Conservation (phyloP, 2,797 vertebrate genomes). For the Leptatherina wallacei region DNA sequence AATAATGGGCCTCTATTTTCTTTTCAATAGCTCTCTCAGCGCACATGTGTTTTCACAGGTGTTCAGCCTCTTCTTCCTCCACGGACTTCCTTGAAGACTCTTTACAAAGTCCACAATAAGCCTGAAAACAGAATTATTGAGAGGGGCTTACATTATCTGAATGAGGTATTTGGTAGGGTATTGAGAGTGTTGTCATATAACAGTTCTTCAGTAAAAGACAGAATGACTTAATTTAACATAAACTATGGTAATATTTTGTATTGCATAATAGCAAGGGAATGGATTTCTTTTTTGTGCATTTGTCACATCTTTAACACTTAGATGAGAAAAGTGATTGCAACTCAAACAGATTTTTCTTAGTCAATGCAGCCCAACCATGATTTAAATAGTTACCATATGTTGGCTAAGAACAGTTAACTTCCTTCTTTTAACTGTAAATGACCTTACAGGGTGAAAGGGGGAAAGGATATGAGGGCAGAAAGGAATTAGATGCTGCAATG, state of each 20-base stretch:
- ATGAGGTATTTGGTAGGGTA: not conserved
- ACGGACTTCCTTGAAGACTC: constrained; percentile 5
- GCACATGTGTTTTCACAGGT: constrained; percentile 60
- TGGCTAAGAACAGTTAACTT: no score
- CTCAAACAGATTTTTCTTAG: not conserved
- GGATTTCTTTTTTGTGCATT: no score
- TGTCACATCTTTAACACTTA: no score
- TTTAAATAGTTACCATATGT: no score
- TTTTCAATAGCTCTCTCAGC: constrained; percentile 41
- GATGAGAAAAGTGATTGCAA: no score
- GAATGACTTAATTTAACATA: no score
- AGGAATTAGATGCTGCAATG: not conserved
- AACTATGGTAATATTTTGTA: no score
- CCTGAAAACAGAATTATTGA: not conserved
- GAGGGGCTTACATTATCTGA: not conserved
- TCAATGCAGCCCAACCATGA: no score
- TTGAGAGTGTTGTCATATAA: no score
- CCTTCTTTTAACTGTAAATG: constrained; percentile 1
- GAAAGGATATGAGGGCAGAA: constrained; percentile 24
- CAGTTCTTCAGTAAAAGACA: not conserved
- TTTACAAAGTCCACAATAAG: constrained; percentile 16
- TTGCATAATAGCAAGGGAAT: no score
- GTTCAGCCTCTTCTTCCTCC: constrained; percentile 44
- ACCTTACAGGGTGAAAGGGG: constrained; percentile 3
- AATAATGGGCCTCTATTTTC: constrained; percentile 48